Conservation (phyloP, 2,888 invertebrate species). For the Melieria picta region DNA sequence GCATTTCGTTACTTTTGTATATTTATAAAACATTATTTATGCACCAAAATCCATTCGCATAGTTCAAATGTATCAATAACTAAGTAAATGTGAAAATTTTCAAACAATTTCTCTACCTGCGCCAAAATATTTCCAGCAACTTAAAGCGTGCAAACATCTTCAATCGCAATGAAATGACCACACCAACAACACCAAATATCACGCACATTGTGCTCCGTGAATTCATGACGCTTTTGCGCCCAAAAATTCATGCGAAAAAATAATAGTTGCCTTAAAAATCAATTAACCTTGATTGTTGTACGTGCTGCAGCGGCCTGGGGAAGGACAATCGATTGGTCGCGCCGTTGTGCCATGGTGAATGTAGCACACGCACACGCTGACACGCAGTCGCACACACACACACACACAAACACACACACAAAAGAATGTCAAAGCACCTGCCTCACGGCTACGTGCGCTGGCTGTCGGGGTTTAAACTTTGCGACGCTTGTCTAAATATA, state of each 20-base stretch:
- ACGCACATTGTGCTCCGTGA: background rate
- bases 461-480: no score
- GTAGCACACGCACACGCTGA: background rate
- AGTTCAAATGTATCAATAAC: no score
- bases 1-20: no score
- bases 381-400: background rate
- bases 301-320: constrained; percentile 31
- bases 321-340: background rate
- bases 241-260: background rate
- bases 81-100: no score
- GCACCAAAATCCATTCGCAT: no score
- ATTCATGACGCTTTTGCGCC: no score
- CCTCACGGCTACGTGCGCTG: no score
- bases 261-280: constrained; percentile 51
- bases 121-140: background rate
- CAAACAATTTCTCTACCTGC: background rate
- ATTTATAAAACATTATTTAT: no score
- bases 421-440: no score
- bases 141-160: background rate
- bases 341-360: constrained; percentile 1
- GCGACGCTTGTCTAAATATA: background rate
- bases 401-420: no score
- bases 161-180: background rate
- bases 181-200: background rate
- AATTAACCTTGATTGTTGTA: constrained; percentile 61